phyloP scores from a whole-genome alignment of 2,113 vertebrate genomes.

The Periophthalmodon schlosseri region DNA sequence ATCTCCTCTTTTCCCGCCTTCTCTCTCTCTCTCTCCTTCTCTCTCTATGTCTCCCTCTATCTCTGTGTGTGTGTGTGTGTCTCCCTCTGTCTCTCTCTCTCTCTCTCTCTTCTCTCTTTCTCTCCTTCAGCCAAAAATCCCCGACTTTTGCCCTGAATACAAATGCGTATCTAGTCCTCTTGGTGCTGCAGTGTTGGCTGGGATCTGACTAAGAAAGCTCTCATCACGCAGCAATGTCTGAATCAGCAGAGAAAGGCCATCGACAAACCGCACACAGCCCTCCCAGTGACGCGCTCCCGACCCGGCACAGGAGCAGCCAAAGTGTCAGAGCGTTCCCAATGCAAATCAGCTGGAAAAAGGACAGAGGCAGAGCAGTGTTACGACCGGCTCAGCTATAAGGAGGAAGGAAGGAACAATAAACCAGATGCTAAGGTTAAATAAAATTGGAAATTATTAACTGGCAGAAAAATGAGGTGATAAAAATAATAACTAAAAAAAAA shows the following conservation, averaged over 20 bases:
- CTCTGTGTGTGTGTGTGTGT: no score
- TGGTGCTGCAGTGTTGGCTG: conserved; percentile 35
- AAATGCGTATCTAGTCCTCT: conserved; percentile 48
- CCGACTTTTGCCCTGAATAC: conserved; percentile 64
- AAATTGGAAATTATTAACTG: no score
- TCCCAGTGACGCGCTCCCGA: conserved; percentile 60
- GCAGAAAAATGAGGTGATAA: no score
- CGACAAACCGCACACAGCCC: conserved; percentile 47
- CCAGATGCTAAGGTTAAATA: not conserved
- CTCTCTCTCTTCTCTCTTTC: not conserved
- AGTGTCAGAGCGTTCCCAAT: conserved; percentile 64
- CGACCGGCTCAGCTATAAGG: conserved; percentile 14
- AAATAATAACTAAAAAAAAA: no score
- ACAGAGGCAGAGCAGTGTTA: conserved; percentile 9
- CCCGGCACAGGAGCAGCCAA: conserved; percentile 48
- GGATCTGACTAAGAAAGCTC: conserved; percentile 40
- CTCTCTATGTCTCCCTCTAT: no score
- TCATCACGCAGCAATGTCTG: conserved; percentile 55
- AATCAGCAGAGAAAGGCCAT: conserved; percentile 64
- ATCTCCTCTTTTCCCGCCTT: no score
- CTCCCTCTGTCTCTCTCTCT: not conserved
- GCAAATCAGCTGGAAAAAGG: conserved; percentile 55
- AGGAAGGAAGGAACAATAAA: conserved; percentile 42
- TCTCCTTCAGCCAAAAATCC: conserved; percentile 31
- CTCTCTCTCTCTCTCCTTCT: no score